Evolutionary conservation across 1,140 invertebrate species (phyloP), one percentile per base, ranked within the genome.

Genomic region (Caenorhabditis latens): DNA sequence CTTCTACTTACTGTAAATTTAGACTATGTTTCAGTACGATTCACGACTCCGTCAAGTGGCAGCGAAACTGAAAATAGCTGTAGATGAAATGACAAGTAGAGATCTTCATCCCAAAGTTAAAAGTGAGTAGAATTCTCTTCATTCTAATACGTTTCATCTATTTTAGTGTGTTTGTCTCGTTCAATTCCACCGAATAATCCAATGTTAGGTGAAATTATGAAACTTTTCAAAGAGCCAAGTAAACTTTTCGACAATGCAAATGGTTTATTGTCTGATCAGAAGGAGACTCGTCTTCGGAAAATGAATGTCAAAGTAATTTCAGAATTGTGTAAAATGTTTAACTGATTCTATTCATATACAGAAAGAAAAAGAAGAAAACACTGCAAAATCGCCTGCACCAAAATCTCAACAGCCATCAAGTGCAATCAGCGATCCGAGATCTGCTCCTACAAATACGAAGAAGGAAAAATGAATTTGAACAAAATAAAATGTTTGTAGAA

Each of bases 231-330:
- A n/a, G 67, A 75, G 19, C 43, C 67, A n/a, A 75, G 67, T 46
- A 46, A n/a, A 75, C 67, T 75, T 13, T 75, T 75, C n/a, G 67
- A 75, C n/a, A 75, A 75, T 75, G 43, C 67, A 8, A 75, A 75
- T 48, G 67, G n/a, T 16, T 19, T 75, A 21, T 46, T 75, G 9
- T 5, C 16, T 21, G 67, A 46, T 19, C 67, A 75, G 19, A 75
- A 75, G n/a, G 67, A 75, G 46, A 19, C 14, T 8, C 67, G 67
- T 75, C 40, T 75, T 46, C 42, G 42, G 2, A 75, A 46, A 75
- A 19, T 75, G 9, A 46, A 75, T 21, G 19, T 19, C 21, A 75
- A 48, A 13, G 67, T 48, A n/a, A 58, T 21, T n/a, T 58, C 19
- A 5, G 57, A n/a, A n/a, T n/a, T n/a, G n/a, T n/a, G 50, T 2